phyloP scores from a whole-genome alignment of 2,113 vertebrate genomes.

The Myiagra hebetior region DNA sequence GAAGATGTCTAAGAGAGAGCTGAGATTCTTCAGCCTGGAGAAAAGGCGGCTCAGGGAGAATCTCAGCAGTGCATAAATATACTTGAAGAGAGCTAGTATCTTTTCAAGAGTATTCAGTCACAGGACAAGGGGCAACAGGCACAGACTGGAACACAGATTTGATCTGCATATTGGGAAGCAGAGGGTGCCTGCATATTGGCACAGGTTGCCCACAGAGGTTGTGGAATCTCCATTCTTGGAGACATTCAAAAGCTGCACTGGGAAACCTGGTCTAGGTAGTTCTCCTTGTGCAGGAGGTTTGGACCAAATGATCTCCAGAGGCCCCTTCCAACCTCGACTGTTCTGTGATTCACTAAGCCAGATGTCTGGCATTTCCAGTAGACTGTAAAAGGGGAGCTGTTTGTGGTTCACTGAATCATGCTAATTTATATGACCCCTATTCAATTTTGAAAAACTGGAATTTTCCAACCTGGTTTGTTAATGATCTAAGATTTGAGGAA shows the following conservation, averaged over 20 bases:
- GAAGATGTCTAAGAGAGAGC: background rate
- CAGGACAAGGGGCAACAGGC: background rate
- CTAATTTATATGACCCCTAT: background rate
- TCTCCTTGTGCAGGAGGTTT: background rate
- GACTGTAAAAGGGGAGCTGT: background rate
- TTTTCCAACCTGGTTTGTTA: background rate
- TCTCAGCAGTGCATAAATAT: background rate
- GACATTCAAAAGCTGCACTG: background rate
- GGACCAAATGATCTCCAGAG: background rate
- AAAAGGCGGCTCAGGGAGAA: background rate
- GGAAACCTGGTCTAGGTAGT: background rate
- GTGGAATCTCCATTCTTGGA: background rate
- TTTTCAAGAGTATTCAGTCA: background rate
- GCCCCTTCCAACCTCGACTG: background rate
- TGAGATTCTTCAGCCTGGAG: background rate
- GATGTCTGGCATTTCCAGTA: background rate
- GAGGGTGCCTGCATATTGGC: fast-evolving
- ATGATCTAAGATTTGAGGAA: background rate
- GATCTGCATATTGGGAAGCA: background rate
- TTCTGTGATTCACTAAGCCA: background rate
- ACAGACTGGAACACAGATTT: background rate
- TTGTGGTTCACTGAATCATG: background rate
- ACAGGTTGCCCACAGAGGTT: background rate
- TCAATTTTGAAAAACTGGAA: background rate
- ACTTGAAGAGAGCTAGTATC: background rate